Conservation (phyloP, 1,140 invertebrate species). For the Danaus melanippus region DNA sequence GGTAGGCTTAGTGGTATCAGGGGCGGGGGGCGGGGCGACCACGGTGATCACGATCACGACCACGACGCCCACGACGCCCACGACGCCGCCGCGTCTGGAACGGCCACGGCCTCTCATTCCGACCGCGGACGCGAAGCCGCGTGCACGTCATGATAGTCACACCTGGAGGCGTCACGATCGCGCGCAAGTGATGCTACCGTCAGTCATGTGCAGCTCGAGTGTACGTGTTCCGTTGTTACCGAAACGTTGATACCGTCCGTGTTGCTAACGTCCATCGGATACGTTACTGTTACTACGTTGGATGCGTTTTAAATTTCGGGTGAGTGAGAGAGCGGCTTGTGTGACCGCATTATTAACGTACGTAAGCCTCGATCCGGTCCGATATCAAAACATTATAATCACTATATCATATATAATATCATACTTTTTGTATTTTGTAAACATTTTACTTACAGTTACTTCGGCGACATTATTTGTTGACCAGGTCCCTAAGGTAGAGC, state of each 20-base stretch:
- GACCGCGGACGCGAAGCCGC: conserved; percentile 39
- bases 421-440: conserved; percentile 15
- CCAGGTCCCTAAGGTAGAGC: too few relatives aligned
- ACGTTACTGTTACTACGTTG: conserved; percentile 53
- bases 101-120: conserved; percentile 36
- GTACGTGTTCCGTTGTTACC: conserved; percentile 61
- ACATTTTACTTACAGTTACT: conserved; percentile 6
- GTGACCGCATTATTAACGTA: conserved; percentile 71
- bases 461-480: too few relatives aligned
- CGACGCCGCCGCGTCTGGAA: conserved; percentile 58
- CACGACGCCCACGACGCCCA: conserved; percentile 19
- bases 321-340: conserved; percentile 69
- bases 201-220: conserved; percentile 58
- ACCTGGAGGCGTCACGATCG: conserved; percentile 27
- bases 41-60: too few relatives aligned
- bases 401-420: conserved; percentile 40
- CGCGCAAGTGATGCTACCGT: conserved; percentile 58
- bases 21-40: conserved; percentile 29
- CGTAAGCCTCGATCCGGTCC: conserved; percentile 61
- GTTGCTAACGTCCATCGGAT: conserved; percentile 22
- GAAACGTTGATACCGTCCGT: conserved; percentile 51
- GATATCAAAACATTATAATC: conserved; percentile 66
- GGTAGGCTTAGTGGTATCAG: neutral
- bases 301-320: conserved; percentile 69
- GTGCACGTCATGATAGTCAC: conserved; percentile 30